These are phyloP conservation scores for Eospalax fontanierii DNA, from an alignment of 2,797 vertebrate species.

Conservation along the genomic window DNA sequence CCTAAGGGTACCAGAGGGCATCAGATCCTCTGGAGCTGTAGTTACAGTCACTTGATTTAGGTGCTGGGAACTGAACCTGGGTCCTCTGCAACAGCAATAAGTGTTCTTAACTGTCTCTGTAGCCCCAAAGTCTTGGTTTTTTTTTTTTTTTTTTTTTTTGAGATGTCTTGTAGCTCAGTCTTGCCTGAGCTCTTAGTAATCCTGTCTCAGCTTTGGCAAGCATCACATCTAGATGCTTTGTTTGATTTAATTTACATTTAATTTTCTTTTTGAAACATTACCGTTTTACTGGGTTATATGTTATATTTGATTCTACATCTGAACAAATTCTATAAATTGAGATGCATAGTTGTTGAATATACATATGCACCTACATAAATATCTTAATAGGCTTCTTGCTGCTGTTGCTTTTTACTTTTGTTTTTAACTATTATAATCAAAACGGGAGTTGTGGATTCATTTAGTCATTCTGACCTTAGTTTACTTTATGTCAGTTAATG, in stretches of 20 bases:
- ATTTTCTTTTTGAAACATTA: background rate
- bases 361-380: background rate
- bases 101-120: no score
- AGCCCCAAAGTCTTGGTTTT: no score
- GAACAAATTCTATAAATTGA: slow-evolving; percentile 31
- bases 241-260: background rate
- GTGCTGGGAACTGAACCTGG: no score
- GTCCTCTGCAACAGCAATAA: no score
- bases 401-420: background rate
- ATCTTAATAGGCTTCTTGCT: background rate
- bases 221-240: background rate
- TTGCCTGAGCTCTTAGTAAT: background rate
- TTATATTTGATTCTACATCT: slow-evolving; percentile 32
- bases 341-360: background rate
- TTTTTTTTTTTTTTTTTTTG: no score
- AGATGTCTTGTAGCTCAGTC: background rate
- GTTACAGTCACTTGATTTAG: no score
- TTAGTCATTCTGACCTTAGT: background rate
- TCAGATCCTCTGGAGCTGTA: no score
- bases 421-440: background rate
- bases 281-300: background rate
- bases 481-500: slow-evolving; percentile 11
- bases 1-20: no score
- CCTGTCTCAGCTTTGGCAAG: background rate
- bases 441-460: slow-evolving; percentile 31